Evolutionary conservation across 2,797 vertebrate genomes (phyloP).

Genomic region (Rhodeus uyekii): DNA sequence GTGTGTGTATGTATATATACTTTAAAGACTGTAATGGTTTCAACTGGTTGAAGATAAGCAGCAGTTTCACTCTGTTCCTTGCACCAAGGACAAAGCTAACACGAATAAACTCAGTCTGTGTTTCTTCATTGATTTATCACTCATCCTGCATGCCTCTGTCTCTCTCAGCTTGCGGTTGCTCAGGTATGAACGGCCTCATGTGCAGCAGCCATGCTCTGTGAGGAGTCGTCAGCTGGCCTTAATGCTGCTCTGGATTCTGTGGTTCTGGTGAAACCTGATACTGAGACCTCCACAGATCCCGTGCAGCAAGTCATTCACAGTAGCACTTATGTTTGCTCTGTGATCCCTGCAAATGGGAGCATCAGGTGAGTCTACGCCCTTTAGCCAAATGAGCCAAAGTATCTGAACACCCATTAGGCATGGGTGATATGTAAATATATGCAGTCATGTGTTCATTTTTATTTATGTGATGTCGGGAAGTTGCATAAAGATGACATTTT

Average conservation of each 20-base stretch:
- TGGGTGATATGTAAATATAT: neutral
- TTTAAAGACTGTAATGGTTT: no score
- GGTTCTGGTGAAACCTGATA: neutral
- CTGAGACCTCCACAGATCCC: conserved; percentile 7
- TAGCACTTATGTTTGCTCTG: conserved; percentile 7
- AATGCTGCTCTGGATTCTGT: conserved; percentile 33
- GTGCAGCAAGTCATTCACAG: conserved; percentile 45
- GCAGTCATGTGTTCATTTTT: neutral
- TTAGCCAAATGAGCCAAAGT: neutral
- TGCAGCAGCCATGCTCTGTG: conserved; percentile 60
- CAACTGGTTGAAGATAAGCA: no score
- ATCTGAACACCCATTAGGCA: neutral
- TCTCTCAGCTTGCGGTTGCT: conserved; percentile 10
- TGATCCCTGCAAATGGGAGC: conserved; percentile 1
- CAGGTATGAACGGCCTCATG: conserved; percentile 58
- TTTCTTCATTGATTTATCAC: neutral
- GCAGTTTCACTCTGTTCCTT: neutral
- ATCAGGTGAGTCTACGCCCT: conserved; percentile 58
- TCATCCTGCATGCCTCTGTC: neutral
- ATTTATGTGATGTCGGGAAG: neutral
- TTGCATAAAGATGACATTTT: neutral
- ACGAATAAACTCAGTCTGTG: neutral
- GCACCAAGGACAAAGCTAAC: neutral
- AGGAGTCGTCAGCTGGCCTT: conserved; percentile 49
- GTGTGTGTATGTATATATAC: no score